A percentile compares a stretch with the other conserved stretches of the same genome.
phyloP scores from a whole-genome alignment of 1,140 invertebrate genomes.

The Brachionus rotundiformis region DNA sequence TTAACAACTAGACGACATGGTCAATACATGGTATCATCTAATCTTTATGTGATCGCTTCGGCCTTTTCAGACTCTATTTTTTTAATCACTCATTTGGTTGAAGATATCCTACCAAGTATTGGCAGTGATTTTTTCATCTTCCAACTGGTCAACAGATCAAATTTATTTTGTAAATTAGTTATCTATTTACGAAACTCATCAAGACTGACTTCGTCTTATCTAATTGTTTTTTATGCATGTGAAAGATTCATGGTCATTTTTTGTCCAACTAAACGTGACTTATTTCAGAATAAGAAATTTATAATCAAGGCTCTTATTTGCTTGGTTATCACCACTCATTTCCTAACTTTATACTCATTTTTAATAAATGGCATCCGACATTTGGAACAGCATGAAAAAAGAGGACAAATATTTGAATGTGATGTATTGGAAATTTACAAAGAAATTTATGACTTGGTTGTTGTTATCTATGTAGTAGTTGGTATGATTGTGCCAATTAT shows the following conservation, averaged over 20 bases:
- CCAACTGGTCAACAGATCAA: not conserved
- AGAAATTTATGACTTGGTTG: not conserved
- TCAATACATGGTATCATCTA: not conserved
- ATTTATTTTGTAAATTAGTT: not conserved
- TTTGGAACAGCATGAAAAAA: not conserved
- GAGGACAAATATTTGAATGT: not conserved
- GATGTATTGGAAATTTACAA: constrained; percentile 8
- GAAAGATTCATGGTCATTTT: constrained; percentile 2
- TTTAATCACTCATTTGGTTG: constrained; percentile 16
- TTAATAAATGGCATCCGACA: constrained; percentile 22
- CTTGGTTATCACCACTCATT: not conserved
- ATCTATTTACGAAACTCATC: constrained; percentile 19
- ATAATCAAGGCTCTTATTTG: not conserved
- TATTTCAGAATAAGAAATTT: constrained; percentile 16
- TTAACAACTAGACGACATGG: not conserved
- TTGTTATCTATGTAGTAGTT: not conserved
- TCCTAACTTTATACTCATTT: not conserved
- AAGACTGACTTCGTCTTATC: constrained; percentile 9
- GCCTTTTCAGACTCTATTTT: constrained; percentile 17
- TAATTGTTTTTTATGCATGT: not conserved
- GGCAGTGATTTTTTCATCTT: not conserved
- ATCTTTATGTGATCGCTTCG: not conserved
- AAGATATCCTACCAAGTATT: constrained; percentile 23
- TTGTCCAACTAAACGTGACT: not conserved
- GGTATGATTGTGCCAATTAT: not conserved